Base-by-base conservation (phyloP, 2,888 invertebrate genomes). In the Mythimna impura region DNA sequence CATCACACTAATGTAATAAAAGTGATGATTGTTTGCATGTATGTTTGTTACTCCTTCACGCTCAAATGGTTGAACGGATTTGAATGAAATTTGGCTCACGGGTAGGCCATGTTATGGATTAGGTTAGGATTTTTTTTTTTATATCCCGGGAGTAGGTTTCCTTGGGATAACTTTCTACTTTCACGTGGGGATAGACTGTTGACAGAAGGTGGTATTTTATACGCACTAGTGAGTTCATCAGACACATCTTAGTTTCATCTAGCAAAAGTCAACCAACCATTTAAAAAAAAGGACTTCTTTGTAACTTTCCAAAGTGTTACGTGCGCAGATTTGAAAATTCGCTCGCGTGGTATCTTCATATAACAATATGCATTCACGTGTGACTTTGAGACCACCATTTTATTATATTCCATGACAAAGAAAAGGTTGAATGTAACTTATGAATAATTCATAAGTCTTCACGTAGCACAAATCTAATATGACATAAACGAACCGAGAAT, bases 371-470 rank as follows among this genome's bases (percentile, higher is more conserved):
- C 83, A 86, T 34, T 78, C 82, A 79, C 73, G 76, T 82, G 83
- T 83, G 71, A 82, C 81, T 85, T 75, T 70, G 73, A 78, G 62
- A 78, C 69, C 83, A 85, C 88, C 79, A 82, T 83, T 85, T 84
- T 80, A 80, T 78, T 86, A 85, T 88, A 89, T 88, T 81, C 85
- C 85, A 87, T 86, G 82, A 86, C 86, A 87, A 88, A 90, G 90
- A 91, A 91, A 91, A 92, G 90, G 90, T 90, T 89, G 88, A 90
- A 89, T 87, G 84, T 86, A 86, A 82, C 84, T 80, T 80, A 84
- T 94, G 93, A 93, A 94, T 94, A 87, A 94, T 94, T 91, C 91
- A 94, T 92, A 88, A 83, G 84, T 85, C 86, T 89, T 89, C 88
- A 89, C 89, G 89, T 88, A 89, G 87, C 86, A 72, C 75, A 89